Base-by-base conservation (phyloP, 2,113 vertebrate genomes). In the Gadus chalcogrammus region DNA sequence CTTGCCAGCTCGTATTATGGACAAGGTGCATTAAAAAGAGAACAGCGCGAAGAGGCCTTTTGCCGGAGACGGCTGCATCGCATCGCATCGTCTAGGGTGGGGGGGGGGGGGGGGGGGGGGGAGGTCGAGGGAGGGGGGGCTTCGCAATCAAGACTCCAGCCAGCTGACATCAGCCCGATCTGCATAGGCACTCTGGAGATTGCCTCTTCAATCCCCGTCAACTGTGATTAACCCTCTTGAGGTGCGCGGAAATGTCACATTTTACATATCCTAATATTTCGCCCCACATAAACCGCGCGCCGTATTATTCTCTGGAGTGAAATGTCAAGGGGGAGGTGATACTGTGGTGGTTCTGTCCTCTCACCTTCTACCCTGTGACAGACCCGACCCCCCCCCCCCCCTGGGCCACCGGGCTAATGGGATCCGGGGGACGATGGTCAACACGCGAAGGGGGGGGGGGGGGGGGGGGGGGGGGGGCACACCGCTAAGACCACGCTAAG, bases 231-330 rank as follows among this genome's bases (percentile, higher is more conserved):
- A 70, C 75, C 79, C 85, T 86, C 86, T 84, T 20, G 77, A 87
- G 88, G 74, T 76, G 65, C 74, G 69, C 58, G 74, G 79, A 92
- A 92, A 92, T 91, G 91, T 88, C 91, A 90, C 61, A 81, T 88
- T 93, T 91, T 91, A 90, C 86, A 91, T 88, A 89, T 83, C 71
- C 79, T 85, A 87, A 90, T 88, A 88, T 88, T 90, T 89, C 88
- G 91, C 73, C 71, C 70, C 72, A 61, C 76, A 75, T 82, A 84
- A 87, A 69, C 68, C 59, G 58, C 79, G 68, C 75, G 76, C 56
- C 64, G 69, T 67, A 69, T 80, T 69, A 65, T 71, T 79, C 76
- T 63, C 74, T 28, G 17, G 69, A 86, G 74, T 76, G 70, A 88
- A 88, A 88, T 90, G 82, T 90, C 83, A 85, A 27, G 73, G 73